Evolutionary conservation across 2,888 invertebrate genomes (phyloP).

Genomic region (Lochmaea crataegi): DNA sequence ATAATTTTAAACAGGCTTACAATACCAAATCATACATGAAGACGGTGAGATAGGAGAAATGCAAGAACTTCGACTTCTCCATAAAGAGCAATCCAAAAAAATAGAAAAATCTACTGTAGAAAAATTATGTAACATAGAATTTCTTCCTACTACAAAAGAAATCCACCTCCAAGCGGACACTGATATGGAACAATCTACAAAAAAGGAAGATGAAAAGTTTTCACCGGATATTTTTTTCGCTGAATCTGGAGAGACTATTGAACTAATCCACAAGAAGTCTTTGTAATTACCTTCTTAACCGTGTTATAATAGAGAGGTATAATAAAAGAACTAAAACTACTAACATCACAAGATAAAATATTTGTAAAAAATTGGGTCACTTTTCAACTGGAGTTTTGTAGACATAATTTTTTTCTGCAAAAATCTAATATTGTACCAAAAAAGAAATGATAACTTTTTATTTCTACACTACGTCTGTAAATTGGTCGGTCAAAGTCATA

Average conservation of each 20-base stretch:
- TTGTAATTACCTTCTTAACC: too few relatives aligned
- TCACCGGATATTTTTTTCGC: constrained; percentile 58
- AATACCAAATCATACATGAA: constrained; percentile 61
- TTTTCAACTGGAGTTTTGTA: too few relatives aligned
- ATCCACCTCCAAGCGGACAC: constrained; percentile 1
- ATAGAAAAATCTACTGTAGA: constrained; percentile 34
- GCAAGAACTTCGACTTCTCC: constrained; percentile 55
- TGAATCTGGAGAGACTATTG: constrained; percentile 37
- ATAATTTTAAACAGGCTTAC: constrained; percentile 48
- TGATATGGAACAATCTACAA: background rate
- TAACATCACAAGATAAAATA: too few relatives aligned
- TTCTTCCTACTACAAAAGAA: constrained; percentile 23
- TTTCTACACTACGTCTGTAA: too few relatives aligned
- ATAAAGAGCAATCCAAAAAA: constrained; percentile 39
- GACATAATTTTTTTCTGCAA: too few relatives aligned
- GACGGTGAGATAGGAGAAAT: constrained; percentile 61
- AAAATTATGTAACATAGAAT: constrained; percentile 6
- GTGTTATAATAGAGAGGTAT: too few relatives aligned
- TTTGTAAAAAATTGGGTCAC: too few relatives aligned
- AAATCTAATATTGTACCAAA: too few relatives aligned
- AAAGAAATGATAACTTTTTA: too few relatives aligned
- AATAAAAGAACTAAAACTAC: too few relatives aligned
- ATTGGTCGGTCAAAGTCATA: too few relatives aligned
- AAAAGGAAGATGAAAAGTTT: constrained; percentile 47
- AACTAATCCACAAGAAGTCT: constrained; percentile 28